phyloP scores from a whole-genome alignment of 2,797 vertebrate genomes.

The Eupleurogrammus muticus region DNA sequence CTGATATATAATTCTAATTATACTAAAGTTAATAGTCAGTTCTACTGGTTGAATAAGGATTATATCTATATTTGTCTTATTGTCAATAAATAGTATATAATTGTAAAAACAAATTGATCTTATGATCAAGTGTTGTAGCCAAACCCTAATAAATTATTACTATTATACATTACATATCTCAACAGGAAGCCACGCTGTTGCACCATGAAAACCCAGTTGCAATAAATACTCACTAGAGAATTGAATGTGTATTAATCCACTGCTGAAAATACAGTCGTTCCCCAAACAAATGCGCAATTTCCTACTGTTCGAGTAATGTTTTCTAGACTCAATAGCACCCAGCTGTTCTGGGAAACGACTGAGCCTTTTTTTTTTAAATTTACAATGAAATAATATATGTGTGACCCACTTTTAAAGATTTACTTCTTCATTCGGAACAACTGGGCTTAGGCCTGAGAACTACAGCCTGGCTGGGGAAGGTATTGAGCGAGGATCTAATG shows the following conservation, averaged over 20 bases:
- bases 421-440: background rate
- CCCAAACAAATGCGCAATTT: background rate
- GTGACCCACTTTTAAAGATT: constrained; percentile 5
- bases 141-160: background rate
- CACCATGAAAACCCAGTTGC: constrained; percentile 5
- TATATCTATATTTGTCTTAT: background rate
- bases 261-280: background rate
- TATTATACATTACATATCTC: too few relatives aligned
- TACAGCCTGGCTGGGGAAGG: background rate
- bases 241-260: constrained; percentile 3
- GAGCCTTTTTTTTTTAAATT: background rate
- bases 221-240: constrained; percentile 8
- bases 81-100: background rate
- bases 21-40: background rate
- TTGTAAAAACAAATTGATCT: too few relatives aligned
- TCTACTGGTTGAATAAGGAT: background rate
- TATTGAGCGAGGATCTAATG: background rate
- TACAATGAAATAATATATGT: background rate
- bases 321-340: background rate
- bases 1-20: background rate
- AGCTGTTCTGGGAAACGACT: background rate
- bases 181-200: background rate
- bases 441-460: background rate
- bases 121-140: too few relatives aligned
- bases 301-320: background rate